These are phyloP conservation scores for Saccopteryx leptura DNA, from an alignment of 2,113 vertebrate species.

Conservation along the genomic window DNA sequence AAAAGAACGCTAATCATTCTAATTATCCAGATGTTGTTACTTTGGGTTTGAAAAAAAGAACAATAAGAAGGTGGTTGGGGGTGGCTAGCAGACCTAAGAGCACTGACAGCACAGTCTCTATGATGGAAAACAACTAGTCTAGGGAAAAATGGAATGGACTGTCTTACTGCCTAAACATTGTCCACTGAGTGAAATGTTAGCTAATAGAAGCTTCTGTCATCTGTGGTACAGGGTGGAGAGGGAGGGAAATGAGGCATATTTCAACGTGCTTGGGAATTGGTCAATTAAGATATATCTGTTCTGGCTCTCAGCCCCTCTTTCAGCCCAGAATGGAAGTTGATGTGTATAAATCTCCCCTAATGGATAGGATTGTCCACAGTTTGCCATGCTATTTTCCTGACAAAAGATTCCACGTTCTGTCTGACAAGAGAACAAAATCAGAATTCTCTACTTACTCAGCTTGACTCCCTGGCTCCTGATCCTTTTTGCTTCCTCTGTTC, in stretches of 20 bases:
- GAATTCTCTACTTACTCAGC: conserved; percentile 26
- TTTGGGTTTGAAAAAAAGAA: not conserved
- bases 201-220: conserved; percentile 27
- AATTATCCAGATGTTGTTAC: conserved; percentile 79
- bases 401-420: conserved; percentile 29
- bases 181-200: not conserved
- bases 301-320: not conserved
- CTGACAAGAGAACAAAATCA: conserved; percentile 61
- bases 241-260: not conserved
- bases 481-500: conserved; percentile 12
- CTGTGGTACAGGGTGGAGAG: not conserved
- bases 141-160: conserved; percentile 29
- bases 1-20: conserved; percentile 68
- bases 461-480: not conserved
- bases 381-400: not conserved
- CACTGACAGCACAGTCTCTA: not conserved
- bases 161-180: not conserved
- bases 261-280: not conserved
- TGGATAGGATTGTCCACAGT: conserved; percentile 28
- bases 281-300: not conserved
- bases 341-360: conserved; percentile 55
- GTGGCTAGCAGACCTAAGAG: not conserved
- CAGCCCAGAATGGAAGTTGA: conserved; percentile 13
- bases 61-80: not conserved
- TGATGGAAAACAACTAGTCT: conserved; percentile 33